Evolutionary conservation across 2,113 vertebrate genomes (phyloP), one percentile per base, ranked within the genome.

Genomic region (Gopherus flavomarginatus): DNA sequence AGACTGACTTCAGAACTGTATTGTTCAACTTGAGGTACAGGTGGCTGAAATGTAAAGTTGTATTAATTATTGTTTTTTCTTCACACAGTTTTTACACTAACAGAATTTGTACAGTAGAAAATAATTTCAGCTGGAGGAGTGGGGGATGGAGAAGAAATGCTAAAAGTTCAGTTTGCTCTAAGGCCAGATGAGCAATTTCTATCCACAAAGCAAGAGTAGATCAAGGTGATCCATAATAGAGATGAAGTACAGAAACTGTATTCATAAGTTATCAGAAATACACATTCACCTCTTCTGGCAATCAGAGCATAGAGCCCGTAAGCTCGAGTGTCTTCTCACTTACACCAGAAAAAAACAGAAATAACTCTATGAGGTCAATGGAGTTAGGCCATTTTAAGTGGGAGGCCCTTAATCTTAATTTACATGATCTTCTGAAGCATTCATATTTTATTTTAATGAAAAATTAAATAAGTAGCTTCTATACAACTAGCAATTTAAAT

Each of bases 1-100:
- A 22, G 83, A 9, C 1, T 7, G 49, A 88, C 1, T 2, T 75
- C 80, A 93, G 54, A 84, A 72, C 49, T 29, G 1, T 26, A 26
- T 26, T 92, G 85, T 19, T 90, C 87, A 10, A 4, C 77, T 96
- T 95, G 96, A 81, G 22, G 4, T 3, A 84, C 59, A 9, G 56
- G 79, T 81, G 96, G 92, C 97, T 97, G 92, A 92, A 97, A 98
- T 85, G 93, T 35, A 75, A 90, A 27, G 35, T 89, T 81, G 89
- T 81, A 85, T 88, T 90, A 96, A 35, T 44, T 50, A 2, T 81
- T 11, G 1, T 78, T 86, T 82, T 78, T 79, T 26, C 27, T 65
- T 22, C 29, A 83, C n/a, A 83, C 8, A 3, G 42, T 53, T 87
- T 91, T 56, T 11, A 89, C 94, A 89, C 44, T 3, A 81, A 19